Evolutionary conservation across 2,888 invertebrate genomes (phyloP).

Genomic region (Isotomurus palustris): DNA sequence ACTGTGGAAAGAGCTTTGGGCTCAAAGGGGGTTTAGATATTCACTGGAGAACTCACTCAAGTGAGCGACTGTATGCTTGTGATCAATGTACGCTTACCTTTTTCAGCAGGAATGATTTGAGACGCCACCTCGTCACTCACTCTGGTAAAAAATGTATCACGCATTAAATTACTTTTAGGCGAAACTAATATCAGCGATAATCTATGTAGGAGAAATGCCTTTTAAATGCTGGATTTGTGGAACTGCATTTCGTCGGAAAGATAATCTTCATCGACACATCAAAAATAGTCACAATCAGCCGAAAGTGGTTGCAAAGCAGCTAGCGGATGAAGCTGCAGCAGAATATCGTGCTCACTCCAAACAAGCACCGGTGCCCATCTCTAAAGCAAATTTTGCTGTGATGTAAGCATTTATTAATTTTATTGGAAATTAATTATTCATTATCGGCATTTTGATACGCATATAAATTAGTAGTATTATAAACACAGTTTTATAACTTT

Average conservation of each 20-base stretch:
- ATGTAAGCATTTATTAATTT: slow-evolving; percentile 22
- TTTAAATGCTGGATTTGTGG: slow-evolving; percentile 68
- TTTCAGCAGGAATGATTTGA: slow-evolving; percentile 63
- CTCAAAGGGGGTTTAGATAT: slow-evolving; percentile 58
- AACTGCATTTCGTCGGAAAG: slow-evolving; percentile 67
- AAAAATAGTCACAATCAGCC: slow-evolving; percentile 46
- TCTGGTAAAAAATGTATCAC: slow-evolving; percentile 54
- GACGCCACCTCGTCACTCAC: slow-evolving; percentile 65
- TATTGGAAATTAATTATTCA: background rate
- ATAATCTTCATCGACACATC: slow-evolving; percentile 59
- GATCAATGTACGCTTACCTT: slow-evolving; percentile 63
- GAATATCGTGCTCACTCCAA: slow-evolving; percentile 31
- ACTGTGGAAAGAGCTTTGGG: slow-evolving; percentile 60
- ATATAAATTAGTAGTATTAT: background rate
- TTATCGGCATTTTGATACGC: background rate
- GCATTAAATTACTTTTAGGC: background rate
- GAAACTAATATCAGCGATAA: background rate
- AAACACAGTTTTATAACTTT: background rate
- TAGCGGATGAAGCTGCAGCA: slow-evolving; percentile 45
- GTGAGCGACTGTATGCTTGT: slow-evolving; percentile 59
- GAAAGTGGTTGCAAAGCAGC: slow-evolving; percentile 44
- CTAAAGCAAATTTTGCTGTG: slow-evolving; percentile 39
- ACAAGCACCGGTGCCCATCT: slow-evolving; percentile 24
- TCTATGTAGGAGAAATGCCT: slow-evolving; percentile 60
- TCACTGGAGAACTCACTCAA: slow-evolving; percentile 57